Percentiles rank a stretch among this genome's conserved stretches.
phyloP scores from a whole-genome alignment of 2,113 vertebrate species.

The Beaufortia kweichowensis region DNA sequence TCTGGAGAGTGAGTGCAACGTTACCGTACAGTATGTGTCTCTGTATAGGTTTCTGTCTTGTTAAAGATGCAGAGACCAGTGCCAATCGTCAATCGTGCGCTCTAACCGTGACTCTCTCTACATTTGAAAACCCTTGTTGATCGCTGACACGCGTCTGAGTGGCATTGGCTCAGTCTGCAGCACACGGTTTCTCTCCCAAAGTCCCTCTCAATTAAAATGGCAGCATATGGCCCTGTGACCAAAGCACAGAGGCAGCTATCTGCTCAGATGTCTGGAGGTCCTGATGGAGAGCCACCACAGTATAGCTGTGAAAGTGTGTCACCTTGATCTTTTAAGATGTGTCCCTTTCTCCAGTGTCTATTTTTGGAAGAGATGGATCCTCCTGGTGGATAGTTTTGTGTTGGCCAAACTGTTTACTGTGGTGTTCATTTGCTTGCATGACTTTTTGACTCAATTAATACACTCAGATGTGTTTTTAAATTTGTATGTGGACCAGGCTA shows the following conservation, averaged over 20 bases:
- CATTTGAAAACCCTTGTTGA: conserved; percentile 43
- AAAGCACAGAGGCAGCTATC: conserved; percentile 65
- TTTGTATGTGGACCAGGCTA: background rate
- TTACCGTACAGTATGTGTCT: conserved; percentile 2
- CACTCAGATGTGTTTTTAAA: background rate
- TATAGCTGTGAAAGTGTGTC: conserved; percentile 63
- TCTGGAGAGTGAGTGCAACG: background rate
- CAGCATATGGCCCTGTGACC: conserved; percentile 75
- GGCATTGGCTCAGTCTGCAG: conserved; percentile 73
- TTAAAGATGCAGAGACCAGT: background rate
- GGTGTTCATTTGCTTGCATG: conserved; percentile 21
- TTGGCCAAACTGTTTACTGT: conserved; percentile 13
- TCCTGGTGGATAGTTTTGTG: background rate
- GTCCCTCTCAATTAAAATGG: conserved; percentile 78
- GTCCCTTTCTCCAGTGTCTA: conserved; percentile 4
- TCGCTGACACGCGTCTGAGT: conserved; percentile 60
- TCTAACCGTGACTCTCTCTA: conserved; percentile 12
- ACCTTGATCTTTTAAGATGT: conserved; percentile 65
- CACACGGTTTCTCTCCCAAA: conserved; percentile 71
- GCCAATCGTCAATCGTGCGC: conserved; percentile 28
- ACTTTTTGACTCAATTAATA: conserved; percentile 15
- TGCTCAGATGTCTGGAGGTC: conserved; percentile 45
- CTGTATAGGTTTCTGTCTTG: conserved; percentile 16
- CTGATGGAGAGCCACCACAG: conserved; percentile 50
- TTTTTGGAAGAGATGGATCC: background rate